Evolutionary conservation across 2,113 vertebrate genomes (phyloP).

Genomic region (Canis aureus): DNA sequence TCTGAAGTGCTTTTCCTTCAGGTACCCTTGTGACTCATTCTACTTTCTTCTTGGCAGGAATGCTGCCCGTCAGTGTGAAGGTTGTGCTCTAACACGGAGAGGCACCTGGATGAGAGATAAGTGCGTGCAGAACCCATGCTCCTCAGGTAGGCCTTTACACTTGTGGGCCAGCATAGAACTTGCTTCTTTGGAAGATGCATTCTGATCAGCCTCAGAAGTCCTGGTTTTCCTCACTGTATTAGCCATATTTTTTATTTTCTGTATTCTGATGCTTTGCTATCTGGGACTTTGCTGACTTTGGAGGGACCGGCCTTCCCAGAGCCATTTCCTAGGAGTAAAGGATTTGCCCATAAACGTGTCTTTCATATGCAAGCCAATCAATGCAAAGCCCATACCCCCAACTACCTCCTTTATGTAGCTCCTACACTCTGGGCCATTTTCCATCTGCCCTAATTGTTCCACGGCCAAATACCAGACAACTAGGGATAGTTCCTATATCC

Average conservation of each 20-base stretch:
- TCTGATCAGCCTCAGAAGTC: not conserved
- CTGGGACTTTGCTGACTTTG: not conserved
- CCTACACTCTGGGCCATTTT: not conserved
- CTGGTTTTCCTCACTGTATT: not conserved
- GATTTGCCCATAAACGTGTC: not conserved
- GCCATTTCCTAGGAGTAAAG: not conserved
- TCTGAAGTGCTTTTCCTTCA: not conserved
- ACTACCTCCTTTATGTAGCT: not conserved
- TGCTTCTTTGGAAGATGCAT: slow-evolving; percentile 3
- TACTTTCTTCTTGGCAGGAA: not conserved
- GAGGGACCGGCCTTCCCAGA: not conserved
- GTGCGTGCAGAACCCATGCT: not conserved
- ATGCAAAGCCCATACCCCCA: not conserved
- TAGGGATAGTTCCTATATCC: not conserved
- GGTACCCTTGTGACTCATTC: not conserved
- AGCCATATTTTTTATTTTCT: not conserved
- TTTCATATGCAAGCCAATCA: not conserved
- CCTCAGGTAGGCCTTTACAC: not conserved
- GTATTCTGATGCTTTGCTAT: not conserved
- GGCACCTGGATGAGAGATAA: not conserved
- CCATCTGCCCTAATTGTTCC: not conserved
- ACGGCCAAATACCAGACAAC: not conserved
- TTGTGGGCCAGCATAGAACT: not conserved
- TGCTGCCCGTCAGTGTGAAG: not conserved
- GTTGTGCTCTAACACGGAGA: not conserved